Conservation (phyloP, 2,113 vertebrate genomes). For the Strix uralensis region DNA sequence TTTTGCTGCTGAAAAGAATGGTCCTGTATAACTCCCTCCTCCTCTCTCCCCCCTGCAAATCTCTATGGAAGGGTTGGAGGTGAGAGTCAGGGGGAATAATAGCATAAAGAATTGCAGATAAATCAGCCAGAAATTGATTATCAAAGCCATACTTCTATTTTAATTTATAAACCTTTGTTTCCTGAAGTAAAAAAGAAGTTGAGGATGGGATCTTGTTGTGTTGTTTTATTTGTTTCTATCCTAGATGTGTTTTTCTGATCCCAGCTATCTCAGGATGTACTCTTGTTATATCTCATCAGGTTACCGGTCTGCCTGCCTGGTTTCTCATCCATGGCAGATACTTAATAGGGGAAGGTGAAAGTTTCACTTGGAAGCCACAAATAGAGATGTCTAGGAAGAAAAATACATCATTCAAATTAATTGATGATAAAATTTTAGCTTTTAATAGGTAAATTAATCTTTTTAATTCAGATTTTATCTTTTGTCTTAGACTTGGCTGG, state of each 20-base stretch:
- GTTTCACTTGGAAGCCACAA: neutral
- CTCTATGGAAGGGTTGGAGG: neutral
- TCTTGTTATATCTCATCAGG: neutral
- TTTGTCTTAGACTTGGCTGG: neutral
- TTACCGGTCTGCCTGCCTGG: neutral
- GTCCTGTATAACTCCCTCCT: neutral
- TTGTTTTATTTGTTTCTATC: neutral
- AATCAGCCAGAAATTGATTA: neutral
- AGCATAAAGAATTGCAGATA: neutral
- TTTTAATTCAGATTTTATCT: neutral
- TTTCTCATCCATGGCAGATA: neutral
- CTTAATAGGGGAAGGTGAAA: neutral
- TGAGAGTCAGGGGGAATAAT: accelerated
- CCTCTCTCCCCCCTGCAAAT: neutral
- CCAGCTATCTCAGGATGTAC: neutral
- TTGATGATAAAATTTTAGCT: neutral
- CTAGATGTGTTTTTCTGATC: neutral
- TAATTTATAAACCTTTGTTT: neutral
- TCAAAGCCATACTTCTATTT: neutral
- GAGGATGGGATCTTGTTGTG: neutral
- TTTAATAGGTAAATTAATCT: neutral
- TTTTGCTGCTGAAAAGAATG: neutral
- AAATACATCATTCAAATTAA: neutral
- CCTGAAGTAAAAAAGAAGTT: neutral
- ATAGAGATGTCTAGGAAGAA: neutral